A percentile compares a stretch with the other conserved stretches of the same genome.
Conservation (phyloP, 2,113 vertebrate species). For the Onychostoma macrolepis region DNA sequence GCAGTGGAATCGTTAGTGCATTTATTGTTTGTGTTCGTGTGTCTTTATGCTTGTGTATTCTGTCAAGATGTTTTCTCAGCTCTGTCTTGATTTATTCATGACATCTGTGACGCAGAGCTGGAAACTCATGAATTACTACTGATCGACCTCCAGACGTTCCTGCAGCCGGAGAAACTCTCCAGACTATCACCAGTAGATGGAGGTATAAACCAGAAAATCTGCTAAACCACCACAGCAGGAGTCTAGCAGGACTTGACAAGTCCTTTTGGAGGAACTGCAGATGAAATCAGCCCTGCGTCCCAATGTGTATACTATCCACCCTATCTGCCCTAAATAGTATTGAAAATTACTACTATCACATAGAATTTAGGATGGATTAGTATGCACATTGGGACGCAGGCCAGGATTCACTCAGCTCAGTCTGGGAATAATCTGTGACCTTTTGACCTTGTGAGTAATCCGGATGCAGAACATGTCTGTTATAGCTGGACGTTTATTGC, state of each 20-base stretch:
- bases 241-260: too few relatives aligned
- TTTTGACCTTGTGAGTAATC: not conserved
- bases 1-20: not conserved
- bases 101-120: not conserved
- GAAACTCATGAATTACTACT: not conserved
- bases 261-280: not conserved
- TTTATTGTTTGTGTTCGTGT: not conserved
- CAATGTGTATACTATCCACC: too few relatives aligned
- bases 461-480: too few relatives aligned
- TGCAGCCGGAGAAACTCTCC: not conserved
- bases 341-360: too few relatives aligned
- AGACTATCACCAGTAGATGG: not conserved
- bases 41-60: not conserved
- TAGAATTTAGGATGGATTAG: too few relatives aligned
- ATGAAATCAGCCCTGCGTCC: not conserved
- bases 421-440: not conserved
- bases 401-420: not conserved
- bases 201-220: not conserved
- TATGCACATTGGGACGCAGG: too few relatives aligned
- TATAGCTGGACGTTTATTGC: too few relatives aligned
- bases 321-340: too few relatives aligned
- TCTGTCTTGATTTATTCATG: not conserved
- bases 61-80: not conserved
- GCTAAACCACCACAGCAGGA: not conserved
- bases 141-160: not conserved